These are phyloP conservation scores for Sebastes trivittatus DNA, from an alignment of 2,797 vertebrate species.

Conservation along the genomic window DNA sequence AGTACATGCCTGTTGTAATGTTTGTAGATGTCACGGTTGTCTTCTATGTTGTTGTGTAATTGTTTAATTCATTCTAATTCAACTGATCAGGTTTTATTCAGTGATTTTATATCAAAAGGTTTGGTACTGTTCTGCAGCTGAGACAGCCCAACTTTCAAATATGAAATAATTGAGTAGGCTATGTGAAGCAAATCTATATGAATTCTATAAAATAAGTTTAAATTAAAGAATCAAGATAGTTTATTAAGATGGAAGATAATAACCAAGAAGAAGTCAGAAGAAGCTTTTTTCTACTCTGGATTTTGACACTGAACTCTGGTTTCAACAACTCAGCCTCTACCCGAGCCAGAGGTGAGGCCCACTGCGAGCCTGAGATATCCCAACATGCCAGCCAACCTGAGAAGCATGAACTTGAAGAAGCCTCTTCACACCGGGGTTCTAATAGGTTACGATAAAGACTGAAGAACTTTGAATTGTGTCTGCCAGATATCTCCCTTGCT, in stretches of 20 bases:
- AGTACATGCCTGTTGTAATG: neutral
- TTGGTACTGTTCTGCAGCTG: neutral
- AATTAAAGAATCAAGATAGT: neutral
- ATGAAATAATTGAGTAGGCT: neutral
- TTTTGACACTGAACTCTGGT: neutral
- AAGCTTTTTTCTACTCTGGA: neutral
- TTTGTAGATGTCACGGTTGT: neutral
- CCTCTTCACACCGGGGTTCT: neutral
- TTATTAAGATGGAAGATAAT: too few relatives aligned
- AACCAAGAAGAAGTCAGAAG: neutral
- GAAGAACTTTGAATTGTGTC: neutral
- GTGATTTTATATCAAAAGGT: neutral
- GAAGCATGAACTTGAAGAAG: neutral
- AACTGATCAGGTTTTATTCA: neutral
- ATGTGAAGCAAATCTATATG: neutral
- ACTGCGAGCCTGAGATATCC: neutral
- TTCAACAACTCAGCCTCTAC: too few relatives aligned
- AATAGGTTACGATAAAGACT: neutral
- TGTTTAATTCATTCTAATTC: neutral
- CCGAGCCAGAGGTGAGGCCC: neutral
- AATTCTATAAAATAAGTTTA: neutral
- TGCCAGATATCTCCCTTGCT: neutral
- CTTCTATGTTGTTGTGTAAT: neutral
- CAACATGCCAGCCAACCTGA: neutral
- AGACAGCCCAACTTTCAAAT: neutral